These are phyloP conservation scores for Liposcelis brunnea DNA, from an alignment of 2,888 invertebrate genomes.

Conservation along the genomic window DNA sequence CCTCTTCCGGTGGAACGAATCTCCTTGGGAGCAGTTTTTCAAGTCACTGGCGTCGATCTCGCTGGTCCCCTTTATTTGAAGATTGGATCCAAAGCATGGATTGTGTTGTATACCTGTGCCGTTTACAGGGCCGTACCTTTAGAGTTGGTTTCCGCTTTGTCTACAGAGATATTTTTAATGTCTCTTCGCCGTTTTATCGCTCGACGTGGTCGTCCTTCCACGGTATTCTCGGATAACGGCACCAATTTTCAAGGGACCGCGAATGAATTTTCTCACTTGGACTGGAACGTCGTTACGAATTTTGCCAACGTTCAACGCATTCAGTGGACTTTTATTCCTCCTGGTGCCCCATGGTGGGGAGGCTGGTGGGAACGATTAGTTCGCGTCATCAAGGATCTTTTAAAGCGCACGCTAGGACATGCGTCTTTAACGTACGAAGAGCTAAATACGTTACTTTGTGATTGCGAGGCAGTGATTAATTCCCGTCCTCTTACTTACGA, in stretches of 20 bases:
- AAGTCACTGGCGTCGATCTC: conserved; percentile 1
- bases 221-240: not conserved
- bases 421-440: too few species aligned
- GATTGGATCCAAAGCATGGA: conserved; percentile 1
- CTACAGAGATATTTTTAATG: not conserved
- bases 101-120: not conserved
- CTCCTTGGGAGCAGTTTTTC: not conserved
- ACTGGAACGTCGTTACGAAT: too few species aligned
- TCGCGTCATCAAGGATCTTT: too few species aligned
- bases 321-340: too few species aligned
- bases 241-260: not conserved
- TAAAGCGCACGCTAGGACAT: too few species aligned
- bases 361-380: too few species aligned
- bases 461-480: too few species aligned
- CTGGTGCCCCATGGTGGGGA: too few species aligned
- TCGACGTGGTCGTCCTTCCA: not conserved
- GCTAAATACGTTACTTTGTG: too few species aligned
- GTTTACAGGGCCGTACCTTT: not conserved
- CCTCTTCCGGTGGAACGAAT: not conserved
- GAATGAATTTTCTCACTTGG: too few species aligned
- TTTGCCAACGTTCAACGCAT: too few species aligned
- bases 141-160: not conserved
- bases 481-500: too few species aligned
- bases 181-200: not conserved
- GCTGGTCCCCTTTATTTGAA: conserved; percentile 14